Base-by-base conservation (phyloP, 2,113 vertebrate genomes). In the Leucoraja erinaceus region DNA sequence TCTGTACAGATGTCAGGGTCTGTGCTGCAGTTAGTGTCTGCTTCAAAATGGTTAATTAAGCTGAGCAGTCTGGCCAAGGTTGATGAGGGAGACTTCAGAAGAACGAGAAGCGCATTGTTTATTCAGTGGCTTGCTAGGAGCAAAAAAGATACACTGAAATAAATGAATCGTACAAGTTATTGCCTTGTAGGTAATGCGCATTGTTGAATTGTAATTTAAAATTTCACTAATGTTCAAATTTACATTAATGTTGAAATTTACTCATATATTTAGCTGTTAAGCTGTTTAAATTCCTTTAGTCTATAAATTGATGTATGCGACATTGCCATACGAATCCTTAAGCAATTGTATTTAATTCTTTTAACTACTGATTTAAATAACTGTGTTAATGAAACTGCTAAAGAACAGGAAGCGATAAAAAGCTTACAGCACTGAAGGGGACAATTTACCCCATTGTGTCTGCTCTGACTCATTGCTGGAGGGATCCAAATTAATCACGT, bases 361-460 rank as follows among this genome's bases (percentile, higher is more conserved):
- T 88, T 33, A 14, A 31, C 83, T 88, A 61, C 83, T 88, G 74
- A n/a, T 63, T 86, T 63, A 81, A 81, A 22, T 81, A 61, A 86
- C 54, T 28, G 81, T 61, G 25, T 86, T 6, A 88, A 88, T 88
- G 28, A 5, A 88, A n/a, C n/a, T n/a, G 16, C 25, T 88, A 66
- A 31, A 63, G 59, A 31, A 3, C 59, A 31, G 59, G 2, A 61
- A 59, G 56, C 28, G n/a, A 84, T 59, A 72, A 84, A n/a, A 83
- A 83, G 22, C 79, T 83, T 83, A 22, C 79, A 61, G 20, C 22
- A 4, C 79, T 83, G 79, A 28, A 79, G 77, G 77, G 28, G 77
- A 38, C 77, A 16, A 18, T 59, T 83, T 25, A 12, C 20, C 47
- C 79, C 75, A 77, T 33, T 77, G 75, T 77, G 6, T 59, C 79